Percentiles rank a stretch among this genome's conserved stretches.
Conservation (phyloP, 2,113 vertebrate genomes). For the Python bivittatus region DNA sequence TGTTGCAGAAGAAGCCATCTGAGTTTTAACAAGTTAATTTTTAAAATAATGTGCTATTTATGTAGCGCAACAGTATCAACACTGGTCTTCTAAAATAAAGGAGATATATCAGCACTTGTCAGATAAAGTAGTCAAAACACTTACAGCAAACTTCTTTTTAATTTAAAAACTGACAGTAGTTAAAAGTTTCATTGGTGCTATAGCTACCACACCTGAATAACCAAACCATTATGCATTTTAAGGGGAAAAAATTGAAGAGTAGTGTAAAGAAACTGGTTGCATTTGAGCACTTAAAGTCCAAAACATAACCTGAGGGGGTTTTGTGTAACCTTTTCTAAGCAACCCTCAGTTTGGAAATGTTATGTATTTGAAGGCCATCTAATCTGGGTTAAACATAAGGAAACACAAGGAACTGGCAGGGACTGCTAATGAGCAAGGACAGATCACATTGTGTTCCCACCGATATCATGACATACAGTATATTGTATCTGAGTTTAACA, state of each 20-base stretch:
- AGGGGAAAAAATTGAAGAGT: neutral
- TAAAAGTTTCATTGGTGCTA: conserved; percentile 43
- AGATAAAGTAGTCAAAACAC: conserved; percentile 56
- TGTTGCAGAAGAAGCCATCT: conserved; percentile 16
- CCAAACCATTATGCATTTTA: conserved; percentile 23
- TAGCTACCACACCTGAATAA: conserved; percentile 52
- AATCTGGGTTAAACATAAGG: neutral
- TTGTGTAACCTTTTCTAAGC: neutral
- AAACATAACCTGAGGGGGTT: neutral
- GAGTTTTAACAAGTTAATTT: neutral
- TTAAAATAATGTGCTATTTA: conserved; percentile 30
- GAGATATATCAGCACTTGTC: conserved; percentile 44
- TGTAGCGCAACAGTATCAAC: neutral
- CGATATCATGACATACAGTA: neutral
- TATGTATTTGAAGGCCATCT: neutral
- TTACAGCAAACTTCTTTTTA: conserved; percentile 46
- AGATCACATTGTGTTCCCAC: neutral
- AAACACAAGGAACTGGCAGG: neutral
- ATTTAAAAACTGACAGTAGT: conserved; percentile 31
- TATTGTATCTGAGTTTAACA: neutral
- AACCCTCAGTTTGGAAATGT: neutral
- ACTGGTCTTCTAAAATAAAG: conserved; percentile 51
- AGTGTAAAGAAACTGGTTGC: conserved; percentile 36
- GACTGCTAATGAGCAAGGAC: neutral
- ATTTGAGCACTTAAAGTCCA: conserved; percentile 29